Conservation (phyloP, 2,113 vertebrate genomes). For the Sinocyclocheilus grahami region DNA sequence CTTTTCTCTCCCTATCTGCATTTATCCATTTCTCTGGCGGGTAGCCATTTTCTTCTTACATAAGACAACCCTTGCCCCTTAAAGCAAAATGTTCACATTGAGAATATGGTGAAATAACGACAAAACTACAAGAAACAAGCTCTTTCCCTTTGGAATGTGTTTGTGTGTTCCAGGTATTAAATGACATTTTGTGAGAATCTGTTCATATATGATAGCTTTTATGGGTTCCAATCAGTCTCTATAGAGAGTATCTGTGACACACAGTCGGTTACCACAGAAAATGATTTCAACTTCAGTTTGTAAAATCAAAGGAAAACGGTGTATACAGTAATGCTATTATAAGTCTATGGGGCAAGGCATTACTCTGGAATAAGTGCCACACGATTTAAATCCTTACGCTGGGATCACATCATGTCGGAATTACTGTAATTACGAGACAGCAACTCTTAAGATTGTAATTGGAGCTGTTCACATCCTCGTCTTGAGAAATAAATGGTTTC, state of each 20-base stretch:
- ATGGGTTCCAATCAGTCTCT: not conserved
- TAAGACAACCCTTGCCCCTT: not conserved
- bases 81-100: not conserved
- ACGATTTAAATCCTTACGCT: slow-evolving; percentile 8
- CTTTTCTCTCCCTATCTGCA: slow-evolving; percentile 10
- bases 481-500: slow-evolving; percentile 4
- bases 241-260: not conserved
- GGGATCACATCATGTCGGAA: slow-evolving; percentile 3
- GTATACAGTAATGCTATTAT: not conserved
- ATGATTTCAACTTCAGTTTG: not conserved
- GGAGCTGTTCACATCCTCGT: not conserved
- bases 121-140: not conserved
- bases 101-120: not conserved
- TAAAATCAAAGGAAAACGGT: not conserved
- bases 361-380: not conserved
- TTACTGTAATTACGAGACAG: slow-evolving; percentile 23
- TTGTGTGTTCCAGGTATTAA: too few relatives aligned
- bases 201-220: not conserved
- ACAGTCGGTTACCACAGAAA: not conserved
- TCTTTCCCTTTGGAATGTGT: not conserved
- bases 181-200: not conserved
- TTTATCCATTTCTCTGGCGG: slow-evolving; percentile 1
- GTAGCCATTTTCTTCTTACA: not conserved
- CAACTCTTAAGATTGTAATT: slow-evolving; percentile 18
- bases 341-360: not conserved